Evolutionary conservation across 1,140 invertebrate species (phyloP).

Genomic region (Semibalanus balanoides): DNA sequence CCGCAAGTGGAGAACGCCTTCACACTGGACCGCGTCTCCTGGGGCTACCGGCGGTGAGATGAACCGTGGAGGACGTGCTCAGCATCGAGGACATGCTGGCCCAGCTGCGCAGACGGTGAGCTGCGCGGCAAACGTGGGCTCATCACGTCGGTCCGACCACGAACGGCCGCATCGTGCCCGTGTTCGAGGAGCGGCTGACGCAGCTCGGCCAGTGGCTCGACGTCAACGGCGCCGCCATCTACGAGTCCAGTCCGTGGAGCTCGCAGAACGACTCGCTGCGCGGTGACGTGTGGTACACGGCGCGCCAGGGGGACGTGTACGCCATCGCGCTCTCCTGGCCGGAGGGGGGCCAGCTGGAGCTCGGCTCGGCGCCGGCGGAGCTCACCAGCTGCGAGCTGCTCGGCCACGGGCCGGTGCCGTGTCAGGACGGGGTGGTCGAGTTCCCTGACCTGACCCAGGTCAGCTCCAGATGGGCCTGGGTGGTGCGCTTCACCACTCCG

Average conservation of each 20-base stretch:
- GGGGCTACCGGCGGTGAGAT: slow-evolving; percentile 73
- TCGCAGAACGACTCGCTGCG: slow-evolving; percentile 67
- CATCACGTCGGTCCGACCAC: slow-evolving; percentile 78
- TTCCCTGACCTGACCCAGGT: slow-evolving; percentile 7
- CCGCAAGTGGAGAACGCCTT: slow-evolving; percentile 85
- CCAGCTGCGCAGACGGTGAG: slow-evolving; percentile 66
- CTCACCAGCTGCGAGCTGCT: no score
- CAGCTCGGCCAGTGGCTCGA: slow-evolving; percentile 53
- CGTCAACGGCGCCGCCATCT: slow-evolving; percentile 80
- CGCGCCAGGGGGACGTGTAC: neutral
- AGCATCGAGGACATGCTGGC: slow-evolving; percentile 6
- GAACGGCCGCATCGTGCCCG: slow-evolving; percentile 69
- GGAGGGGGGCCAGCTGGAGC: slow-evolving; percentile 19
- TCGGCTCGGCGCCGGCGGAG: slow-evolving; percentile 23
- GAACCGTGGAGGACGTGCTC: slow-evolving; percentile 17
- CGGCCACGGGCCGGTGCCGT: neutral
- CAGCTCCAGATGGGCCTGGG: slow-evolving; percentile 12
- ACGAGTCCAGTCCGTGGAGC: slow-evolving; percentile 57
- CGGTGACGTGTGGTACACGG: slow-evolving; percentile 33
- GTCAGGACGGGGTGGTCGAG: slow-evolving; percentile 9
- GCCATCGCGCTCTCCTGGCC: slow-evolving; percentile 6
- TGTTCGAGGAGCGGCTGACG: slow-evolving; percentile 73
- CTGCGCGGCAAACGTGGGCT: slow-evolving; percentile 71
- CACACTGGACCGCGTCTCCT: slow-evolving; percentile 73
- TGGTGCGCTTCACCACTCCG: slow-evolving; percentile 4